Evolutionary conservation across 1,140 invertebrate genomes (phyloP), one percentile per base, ranked within the genome.

Genomic region (Pseudomyrmex gracilis): DNA sequence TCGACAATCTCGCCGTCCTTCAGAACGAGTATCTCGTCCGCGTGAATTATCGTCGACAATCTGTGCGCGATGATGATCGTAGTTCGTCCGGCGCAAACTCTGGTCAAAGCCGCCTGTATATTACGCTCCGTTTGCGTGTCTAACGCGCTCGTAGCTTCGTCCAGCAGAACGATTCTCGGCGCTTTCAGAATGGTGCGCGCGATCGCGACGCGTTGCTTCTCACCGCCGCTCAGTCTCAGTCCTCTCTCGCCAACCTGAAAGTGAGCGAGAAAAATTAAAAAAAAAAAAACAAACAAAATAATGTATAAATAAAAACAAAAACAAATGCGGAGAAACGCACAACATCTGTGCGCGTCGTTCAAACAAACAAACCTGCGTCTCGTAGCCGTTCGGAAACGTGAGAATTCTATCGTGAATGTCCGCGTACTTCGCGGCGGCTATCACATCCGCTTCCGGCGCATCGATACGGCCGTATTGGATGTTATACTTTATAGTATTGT

Each of bases 401-500:
- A 98, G 92, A 87, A 99, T 99, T 92, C 96, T 96, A 47, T 98
- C 97, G 92, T 99, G 99, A 90, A 99, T 99, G 90, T 99, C 98
- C 0, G 99, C 99, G 89, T 96, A 96, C 91, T 96, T 97, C 0
- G 99, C 98, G 66, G 99, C 98, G 51, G 97, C 95, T 83, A 98
- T 97, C 0, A 99, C 95, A 87, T 99, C 98, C 17, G 96, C 96
- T 74, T 98, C 97, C 1, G 95, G 93, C 5, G 98, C 97, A 47
- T 95, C 95, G 20, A 98, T 95, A 89, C 96, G 96, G 13, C 98
- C 99, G 94, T 99, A 99, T 71, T 97, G 96, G 84, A 99, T 99
- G 93, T 99, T 99, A 92, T 98, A 99, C 96, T 96, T 97, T 63
- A 99, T 98, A 15, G 97, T 97, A 90, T 98, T 98, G 93, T 99